phyloP scores from a whole-genome alignment of 2,113 vertebrate species.

The Cricetomys ansorgei region DNA sequence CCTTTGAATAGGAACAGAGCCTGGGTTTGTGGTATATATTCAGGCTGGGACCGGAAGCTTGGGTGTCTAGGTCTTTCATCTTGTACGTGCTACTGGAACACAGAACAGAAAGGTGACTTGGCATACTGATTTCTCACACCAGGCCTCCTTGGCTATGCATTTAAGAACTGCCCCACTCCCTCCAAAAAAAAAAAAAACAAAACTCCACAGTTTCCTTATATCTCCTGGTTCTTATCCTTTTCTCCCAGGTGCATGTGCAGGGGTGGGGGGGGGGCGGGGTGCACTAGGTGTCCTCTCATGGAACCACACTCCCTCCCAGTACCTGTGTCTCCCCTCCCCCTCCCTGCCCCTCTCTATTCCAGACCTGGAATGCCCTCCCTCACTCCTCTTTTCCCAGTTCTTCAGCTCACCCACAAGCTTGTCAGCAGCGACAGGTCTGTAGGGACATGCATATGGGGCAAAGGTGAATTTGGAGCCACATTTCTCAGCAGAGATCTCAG shows the following conservation, averaged over 20 bases:
- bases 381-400: not conserved
- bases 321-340: not conserved
- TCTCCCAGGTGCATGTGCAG: not conserved
- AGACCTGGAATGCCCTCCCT: not conserved
- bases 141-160: too few species aligned
- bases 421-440: not conserved
- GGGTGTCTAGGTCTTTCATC: not conserved
- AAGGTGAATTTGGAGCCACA: not conserved
- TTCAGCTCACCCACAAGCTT: not conserved
- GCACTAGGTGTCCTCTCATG: not conserved
- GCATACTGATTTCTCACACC: not conserved
- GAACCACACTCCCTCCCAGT: not conserved
- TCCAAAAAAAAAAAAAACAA: too few species aligned
- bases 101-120: rapidly evolving
- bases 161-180: too few species aligned
- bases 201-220: not conserved
- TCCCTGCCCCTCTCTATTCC: not conserved
- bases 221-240: not conserved
- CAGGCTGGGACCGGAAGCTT: not conserved
- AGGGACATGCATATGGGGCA: not conserved
- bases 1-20: not conserved
- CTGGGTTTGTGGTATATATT: not conserved
- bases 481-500: not conserved
- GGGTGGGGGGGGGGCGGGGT: too few species aligned
- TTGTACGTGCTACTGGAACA: not conserved